Conservation (phyloP, 2,113 vertebrate species). For the Sus scrofa region DNA sequence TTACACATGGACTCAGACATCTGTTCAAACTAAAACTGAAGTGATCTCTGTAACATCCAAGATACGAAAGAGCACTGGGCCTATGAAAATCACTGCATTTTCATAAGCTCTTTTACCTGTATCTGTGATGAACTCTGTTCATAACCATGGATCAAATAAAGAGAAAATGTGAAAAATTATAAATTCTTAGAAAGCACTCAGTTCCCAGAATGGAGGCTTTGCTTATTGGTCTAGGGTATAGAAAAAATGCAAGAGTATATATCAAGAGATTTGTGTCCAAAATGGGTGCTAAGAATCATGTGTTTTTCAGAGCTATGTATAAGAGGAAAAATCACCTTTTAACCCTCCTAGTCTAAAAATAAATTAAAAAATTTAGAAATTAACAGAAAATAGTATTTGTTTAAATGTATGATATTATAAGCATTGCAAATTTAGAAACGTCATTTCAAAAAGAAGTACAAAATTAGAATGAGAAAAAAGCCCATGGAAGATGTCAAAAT, state of each 20-base stretch:
- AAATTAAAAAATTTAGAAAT: neutral
- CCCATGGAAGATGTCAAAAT: neutral
- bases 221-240: neutral
- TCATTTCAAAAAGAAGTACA: neutral
- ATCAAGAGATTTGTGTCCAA: neutral
- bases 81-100: constrained; percentile 17
- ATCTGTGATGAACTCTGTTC: constrained; percentile 17
- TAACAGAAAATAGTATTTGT: neutral
- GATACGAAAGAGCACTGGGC: neutral
- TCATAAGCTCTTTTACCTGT: constrained; percentile 50
- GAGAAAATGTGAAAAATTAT: constrained; percentile 44
- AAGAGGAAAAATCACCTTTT: neutral
- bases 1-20: neutral
- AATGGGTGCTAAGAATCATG: neutral
- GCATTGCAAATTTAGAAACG: neutral
- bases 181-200: neutral
- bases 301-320: neutral
- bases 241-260: neutral
- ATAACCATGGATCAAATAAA: neutral
- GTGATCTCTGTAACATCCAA: neutral
- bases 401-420: neutral
- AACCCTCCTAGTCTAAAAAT: neutral
- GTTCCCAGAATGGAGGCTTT: neutral
- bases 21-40: constrained; percentile 13
- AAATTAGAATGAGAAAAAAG: neutral